Evolutionary conservation across 2,888 invertebrate species (phyloP).

Genomic region (Epistrophe eligans): DNA sequence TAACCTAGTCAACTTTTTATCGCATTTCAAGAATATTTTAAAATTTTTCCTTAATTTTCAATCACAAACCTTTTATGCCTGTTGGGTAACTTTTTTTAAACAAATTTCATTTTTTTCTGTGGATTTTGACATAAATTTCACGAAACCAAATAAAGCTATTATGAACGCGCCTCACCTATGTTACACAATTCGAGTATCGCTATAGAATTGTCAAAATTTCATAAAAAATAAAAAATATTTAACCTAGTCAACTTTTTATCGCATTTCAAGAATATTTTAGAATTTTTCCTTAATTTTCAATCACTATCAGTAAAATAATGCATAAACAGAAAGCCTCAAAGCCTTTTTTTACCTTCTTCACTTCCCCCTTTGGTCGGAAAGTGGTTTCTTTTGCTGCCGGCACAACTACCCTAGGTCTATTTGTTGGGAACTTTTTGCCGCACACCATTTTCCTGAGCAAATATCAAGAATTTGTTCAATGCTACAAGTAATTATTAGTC

Average conservation of each 20-base stretch:
- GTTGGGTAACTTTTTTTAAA: too few relatives aligned
- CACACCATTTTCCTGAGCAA: slow-evolving; percentile 87
- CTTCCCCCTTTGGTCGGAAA: slow-evolving; percentile 85
- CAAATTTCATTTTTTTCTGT: too few relatives aligned
- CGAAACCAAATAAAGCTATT: too few relatives aligned
- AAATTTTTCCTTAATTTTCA: neutral
- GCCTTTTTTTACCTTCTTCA: slow-evolving; percentile 75
- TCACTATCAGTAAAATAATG: slow-evolving; percentile 39
- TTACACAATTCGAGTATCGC: slow-evolving; percentile 73
- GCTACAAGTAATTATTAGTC: slow-evolving; percentile 85
- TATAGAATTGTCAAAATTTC: slow-evolving; percentile 48
- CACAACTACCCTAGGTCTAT: slow-evolving; percentile 83
- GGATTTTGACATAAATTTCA: too few relatives aligned
- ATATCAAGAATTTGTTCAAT: slow-evolving; percentile 87
- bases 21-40: slow-evolving; percentile 2
- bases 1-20: slow-evolving; percentile 25
- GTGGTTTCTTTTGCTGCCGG: slow-evolving; percentile 85
- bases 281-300: neutral
- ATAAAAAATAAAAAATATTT: slow-evolving; percentile 19
- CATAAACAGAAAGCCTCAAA: slow-evolving; percentile 30
- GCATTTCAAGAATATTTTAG: neutral
- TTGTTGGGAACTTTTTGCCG: slow-evolving; percentile 85
- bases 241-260: slow-evolving; percentile 19
- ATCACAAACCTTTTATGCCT: too few relatives aligned
- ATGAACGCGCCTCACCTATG: slow-evolving; percentile 8